Evolutionary conservation across 2,888 invertebrate genomes (phyloP).

Genomic region (Lampropteryx suffumata): DNA sequence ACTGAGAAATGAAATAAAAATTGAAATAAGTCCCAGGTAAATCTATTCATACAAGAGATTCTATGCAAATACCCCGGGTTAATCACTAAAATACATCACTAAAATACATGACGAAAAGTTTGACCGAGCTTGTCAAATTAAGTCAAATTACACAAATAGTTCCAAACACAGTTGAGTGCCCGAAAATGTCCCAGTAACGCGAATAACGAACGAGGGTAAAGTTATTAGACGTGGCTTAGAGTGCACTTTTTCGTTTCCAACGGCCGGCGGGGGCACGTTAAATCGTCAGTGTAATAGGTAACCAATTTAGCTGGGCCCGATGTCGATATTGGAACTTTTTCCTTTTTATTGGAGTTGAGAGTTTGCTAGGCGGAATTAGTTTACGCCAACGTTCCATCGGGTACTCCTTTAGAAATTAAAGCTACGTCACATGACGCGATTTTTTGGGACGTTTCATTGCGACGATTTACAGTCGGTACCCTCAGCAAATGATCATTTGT

Average conservation of each 20-base stretch:
- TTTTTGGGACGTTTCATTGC: too few species aligned
- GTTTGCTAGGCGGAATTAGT: constrained; percentile 79
- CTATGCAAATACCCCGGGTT: too few species aligned
- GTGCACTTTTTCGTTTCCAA: constrained; percentile 36
- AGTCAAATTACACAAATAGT: too few species aligned
- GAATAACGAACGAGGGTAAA: constrained; percentile 7
- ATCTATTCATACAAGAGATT: too few species aligned
- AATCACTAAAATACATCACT: too few species aligned
- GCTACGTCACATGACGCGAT: background rate
- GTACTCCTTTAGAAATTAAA: constrained; percentile 76
- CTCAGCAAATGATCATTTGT: too few species aligned
- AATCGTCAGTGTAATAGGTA: constrained; percentile 72
- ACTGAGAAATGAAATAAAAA: too few species aligned
- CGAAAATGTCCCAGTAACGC: background rate
- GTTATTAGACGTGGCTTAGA: constrained; percentile 12
- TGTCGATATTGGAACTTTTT: constrained; percentile 63
- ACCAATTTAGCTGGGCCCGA: constrained; percentile 68
- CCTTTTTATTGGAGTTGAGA: constrained; percentile 66
- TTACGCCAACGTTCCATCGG: constrained; percentile 78
- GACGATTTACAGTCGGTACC: too few species aligned
- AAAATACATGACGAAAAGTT: too few species aligned
- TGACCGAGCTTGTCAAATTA: too few species aligned
- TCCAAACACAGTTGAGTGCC: background rate
- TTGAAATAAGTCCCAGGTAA: too few species aligned
- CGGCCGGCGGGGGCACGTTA: constrained; percentile 45